These are phyloP conservation scores for Epirrhoe alternata DNA, from an alignment of 2,888 invertebrate genomes.

Conservation along the genomic window DNA sequence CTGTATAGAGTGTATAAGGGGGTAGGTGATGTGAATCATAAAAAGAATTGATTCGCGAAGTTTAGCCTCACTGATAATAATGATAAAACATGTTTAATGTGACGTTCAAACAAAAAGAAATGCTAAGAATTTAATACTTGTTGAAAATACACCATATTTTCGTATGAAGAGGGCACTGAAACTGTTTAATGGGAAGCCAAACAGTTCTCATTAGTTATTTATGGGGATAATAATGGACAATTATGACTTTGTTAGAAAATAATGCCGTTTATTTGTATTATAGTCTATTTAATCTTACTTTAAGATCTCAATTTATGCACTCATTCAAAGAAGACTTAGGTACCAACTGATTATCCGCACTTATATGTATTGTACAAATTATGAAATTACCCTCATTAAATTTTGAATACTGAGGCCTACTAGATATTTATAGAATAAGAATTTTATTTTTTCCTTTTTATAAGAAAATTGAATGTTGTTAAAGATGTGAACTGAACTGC, in stretches of 20 bases:
- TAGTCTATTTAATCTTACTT: slow-evolving; percentile 4
- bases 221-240: background rate
- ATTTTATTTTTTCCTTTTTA: background rate
- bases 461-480: background rate
- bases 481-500: background rate
- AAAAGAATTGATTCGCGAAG: background rate
- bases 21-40: background rate
- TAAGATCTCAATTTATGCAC: slow-evolving; percentile 21
- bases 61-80: background rate
- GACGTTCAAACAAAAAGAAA: background rate
- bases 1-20: too few species aligned
- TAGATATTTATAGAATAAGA: slow-evolving; percentile 5
- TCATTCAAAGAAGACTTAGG: slow-evolving; percentile 4
- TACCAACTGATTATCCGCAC: slow-evolving; percentile 3
- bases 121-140: background rate
- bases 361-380: slow-evolving; percentile 14
- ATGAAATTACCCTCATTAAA: background rate
- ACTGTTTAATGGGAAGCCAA: background rate
- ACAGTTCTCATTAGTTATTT: background rate
- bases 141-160: background rate
- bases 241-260: background rate
- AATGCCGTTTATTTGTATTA: background rate
- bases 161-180: background rate
- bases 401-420: background rate
- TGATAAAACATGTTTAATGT: background rate